A percentile compares a stretch with the other conserved stretches of the same genome.
Conservation (phyloP, 35 echinoderm and acorn worm genomes). For the Holothuria glaberrima region DNA sequence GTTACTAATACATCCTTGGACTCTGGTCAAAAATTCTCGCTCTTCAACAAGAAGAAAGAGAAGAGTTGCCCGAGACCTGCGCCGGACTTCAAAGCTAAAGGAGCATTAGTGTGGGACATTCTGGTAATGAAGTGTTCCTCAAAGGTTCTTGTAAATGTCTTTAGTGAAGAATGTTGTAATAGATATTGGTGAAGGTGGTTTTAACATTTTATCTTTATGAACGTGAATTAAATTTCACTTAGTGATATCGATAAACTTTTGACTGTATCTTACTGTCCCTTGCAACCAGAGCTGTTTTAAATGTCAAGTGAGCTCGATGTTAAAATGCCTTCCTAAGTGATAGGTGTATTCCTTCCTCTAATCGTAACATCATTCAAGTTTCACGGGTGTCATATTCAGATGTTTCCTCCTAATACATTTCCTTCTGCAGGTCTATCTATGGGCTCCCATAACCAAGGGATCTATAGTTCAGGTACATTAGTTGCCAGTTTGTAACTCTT, state of each 20-base stretch:
- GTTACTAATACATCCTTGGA: slow-evolving; percentile 85
- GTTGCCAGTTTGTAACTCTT: too few relatives aligned
- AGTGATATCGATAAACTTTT: too few relatives aligned
- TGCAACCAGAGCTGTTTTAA: background rate
- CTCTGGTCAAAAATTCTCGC: slow-evolving; percentile 80
- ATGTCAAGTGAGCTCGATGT: too few relatives aligned
- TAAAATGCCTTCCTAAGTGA: too few relatives aligned
- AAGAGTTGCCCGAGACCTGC: slow-evolving; percentile 81
- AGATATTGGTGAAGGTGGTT: background rate
- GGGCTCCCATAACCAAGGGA: slow-evolving; percentile 73
- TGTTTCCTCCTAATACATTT: slow-evolving; percentile 1
- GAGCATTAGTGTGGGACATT: slow-evolving; percentile 87
- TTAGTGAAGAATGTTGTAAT: background rate
- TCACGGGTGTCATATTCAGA: background rate
- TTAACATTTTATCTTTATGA: too few relatives aligned
- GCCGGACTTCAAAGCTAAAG: slow-evolving; percentile 87
- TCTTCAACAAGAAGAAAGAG: slow-evolving; percentile 94
- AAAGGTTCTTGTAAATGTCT: too few relatives aligned
- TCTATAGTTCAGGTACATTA: slow-evolving; percentile 16
- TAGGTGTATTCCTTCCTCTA: too few relatives aligned
- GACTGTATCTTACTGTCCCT: too few relatives aligned
- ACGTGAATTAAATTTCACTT: too few relatives aligned
- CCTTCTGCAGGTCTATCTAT: slow-evolving; percentile 75
- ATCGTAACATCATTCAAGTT: background rate
- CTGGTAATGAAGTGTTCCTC: slow-evolving; percentile 62